phyloP scores from a whole-genome alignment of 2,113 vertebrate genomes.

The Vulpes vulpes region DNA sequence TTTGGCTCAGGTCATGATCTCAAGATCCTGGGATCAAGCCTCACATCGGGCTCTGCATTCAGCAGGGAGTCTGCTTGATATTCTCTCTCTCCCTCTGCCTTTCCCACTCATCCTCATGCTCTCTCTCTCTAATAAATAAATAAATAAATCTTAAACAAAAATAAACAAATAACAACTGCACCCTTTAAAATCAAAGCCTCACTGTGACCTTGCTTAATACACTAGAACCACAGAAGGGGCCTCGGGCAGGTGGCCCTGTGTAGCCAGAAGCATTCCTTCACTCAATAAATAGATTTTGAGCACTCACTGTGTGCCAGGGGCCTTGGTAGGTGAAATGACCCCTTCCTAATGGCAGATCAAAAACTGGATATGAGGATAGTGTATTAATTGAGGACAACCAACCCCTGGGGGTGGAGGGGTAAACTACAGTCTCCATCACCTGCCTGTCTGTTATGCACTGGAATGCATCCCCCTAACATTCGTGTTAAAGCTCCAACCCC shows the following conservation, averaged over 20 bases:
- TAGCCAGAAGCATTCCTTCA: background rate
- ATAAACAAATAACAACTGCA: background rate
- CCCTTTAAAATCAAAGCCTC: background rate
- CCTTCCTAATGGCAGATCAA: background rate
- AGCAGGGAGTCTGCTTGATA: background rate
- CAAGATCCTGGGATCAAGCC: background rate
- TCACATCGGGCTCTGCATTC: background rate
- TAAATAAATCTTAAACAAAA: too few species aligned
- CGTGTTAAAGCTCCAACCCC: too few species aligned
- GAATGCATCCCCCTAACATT: background rate
- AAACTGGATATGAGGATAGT: background rate
- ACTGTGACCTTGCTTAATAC: background rate
- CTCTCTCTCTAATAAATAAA: too few species aligned
- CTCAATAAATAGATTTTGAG: background rate
- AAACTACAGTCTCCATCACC: background rate
- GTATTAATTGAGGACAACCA: background rate
- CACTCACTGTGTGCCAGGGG: too few species aligned
- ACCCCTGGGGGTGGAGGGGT: too few species aligned
- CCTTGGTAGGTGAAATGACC: background rate
- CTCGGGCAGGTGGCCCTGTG: rapidly evolving
- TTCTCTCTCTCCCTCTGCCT: background rate
- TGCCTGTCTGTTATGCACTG: background rate
- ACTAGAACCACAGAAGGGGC: background rate
- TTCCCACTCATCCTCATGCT: too few species aligned
- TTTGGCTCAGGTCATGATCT: background rate